Evolutionary conservation across 2,888 invertebrate species (phyloP).

Genomic region (Fabriciana adippe): DNA sequence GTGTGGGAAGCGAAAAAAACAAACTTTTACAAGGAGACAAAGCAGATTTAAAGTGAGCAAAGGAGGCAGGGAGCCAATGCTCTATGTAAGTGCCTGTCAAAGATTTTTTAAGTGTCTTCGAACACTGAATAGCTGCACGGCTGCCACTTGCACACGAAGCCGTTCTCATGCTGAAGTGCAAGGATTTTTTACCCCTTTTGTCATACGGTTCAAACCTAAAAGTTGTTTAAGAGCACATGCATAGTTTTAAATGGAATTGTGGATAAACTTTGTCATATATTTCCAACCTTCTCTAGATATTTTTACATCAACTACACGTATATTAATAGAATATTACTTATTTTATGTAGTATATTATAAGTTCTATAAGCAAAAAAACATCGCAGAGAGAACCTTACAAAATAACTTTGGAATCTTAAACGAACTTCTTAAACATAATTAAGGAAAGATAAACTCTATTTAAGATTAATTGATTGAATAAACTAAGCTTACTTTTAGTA

Average conservation of each 20-base stretch:
- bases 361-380: no score
- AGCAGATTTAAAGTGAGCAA: slow-evolving; percentile 45
- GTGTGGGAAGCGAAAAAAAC: slow-evolving; percentile 28
- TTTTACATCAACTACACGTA: background rate
- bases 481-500: no score
- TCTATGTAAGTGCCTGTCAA: slow-evolving; percentile 65
- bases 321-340: background rate
- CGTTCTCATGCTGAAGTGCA: slow-evolving; percentile 48
- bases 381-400: no score
- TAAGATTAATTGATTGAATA: no score
- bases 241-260: slow-evolving; percentile 31
- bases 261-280: background rate
- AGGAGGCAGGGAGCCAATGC: slow-evolving; percentile 38
- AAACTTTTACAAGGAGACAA: slow-evolving; percentile 45
- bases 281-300: background rate
- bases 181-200: slow-evolving; percentile 45
- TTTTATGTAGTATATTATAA: no score
- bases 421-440: no score
- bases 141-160: slow-evolving; percentile 74
- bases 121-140: slow-evolving; percentile 60
- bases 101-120: slow-evolving; percentile 74
- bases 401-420: no score
- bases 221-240: slow-evolving; percentile 34
- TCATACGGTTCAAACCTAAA: slow-evolving; percentile 34
- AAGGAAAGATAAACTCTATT: no score